These are phyloP conservation scores for Picathartes gymnocephalus DNA, from an alignment of 2,113 vertebrate species.

Conservation along the genomic window DNA sequence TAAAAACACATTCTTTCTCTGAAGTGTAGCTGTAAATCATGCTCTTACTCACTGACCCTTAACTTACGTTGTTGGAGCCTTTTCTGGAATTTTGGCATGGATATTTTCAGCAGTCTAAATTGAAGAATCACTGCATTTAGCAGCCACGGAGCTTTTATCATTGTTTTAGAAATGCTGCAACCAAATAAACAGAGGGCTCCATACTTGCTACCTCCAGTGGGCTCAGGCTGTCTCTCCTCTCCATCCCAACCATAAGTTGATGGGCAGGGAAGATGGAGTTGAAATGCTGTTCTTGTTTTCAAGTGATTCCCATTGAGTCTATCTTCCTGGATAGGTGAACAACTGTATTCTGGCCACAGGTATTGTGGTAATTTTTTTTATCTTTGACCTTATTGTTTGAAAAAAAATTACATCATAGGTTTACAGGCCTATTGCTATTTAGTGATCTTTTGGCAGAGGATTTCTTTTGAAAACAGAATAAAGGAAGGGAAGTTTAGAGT, in stretches of 20 bases:
- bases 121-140: background rate
- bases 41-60: background rate
- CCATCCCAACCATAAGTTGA: background rate
- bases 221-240: background rate
- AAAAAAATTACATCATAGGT: background rate
- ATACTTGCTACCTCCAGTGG: background rate
- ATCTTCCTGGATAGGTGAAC: background rate
- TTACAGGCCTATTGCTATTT: background rate
- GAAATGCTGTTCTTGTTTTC: background rate
- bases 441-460: background rate
- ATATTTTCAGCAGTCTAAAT: background rate
- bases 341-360: background rate
- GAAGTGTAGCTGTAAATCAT: background rate
- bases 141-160: background rate
- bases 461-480: constrained; percentile 1
- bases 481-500: background rate
- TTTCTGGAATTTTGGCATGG: background rate
- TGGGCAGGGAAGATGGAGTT: background rate
- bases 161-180: background rate
- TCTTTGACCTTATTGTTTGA: background rate
- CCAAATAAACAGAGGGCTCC: background rate
- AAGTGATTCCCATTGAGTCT: background rate
- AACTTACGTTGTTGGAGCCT: background rate
- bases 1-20: background rate
- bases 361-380: background rate